Base-by-base conservation (phyloP, 2,888 invertebrate genomes). In the Trissonchulus latispiculum region DNA sequence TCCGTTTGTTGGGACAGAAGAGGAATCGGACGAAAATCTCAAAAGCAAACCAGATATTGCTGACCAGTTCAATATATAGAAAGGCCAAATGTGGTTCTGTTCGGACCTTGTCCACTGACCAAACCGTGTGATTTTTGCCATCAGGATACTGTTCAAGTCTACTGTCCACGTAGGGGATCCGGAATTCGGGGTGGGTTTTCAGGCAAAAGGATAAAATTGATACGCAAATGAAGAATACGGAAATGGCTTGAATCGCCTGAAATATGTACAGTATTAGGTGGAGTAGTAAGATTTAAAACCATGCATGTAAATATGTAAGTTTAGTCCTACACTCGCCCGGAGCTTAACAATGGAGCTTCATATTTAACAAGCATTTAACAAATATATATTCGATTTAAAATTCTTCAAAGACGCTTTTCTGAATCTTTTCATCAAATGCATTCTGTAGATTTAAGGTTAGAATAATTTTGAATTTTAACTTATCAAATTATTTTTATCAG, bases 161-260 rank as follows among this genome's bases (percentile, higher is more conserved):
- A 15, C n/a, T 3, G n/a, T 35, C 28, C 31, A 71, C n/a, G n/a
- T 61, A 89, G 77, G 94, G 94, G 81, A 90, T 89, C 81, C 95
- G 88, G 91, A 96, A 92, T 85, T 94, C 96, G 77, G 99, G 93
- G 83, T 94, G 93, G 0, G 95, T 95, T 87, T 96, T 96, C 84
- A 95, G 87, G 85, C 95, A 95, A 88, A 96, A 96, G 77, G 92
- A 92, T 80, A 95, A 88, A 79, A 96, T 95, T 81, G 95, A 95
- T 78, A 93, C 89, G 87, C 93, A 92, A 85, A 95, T 95, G 89
- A 96, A 95, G 87, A 95, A 93, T 76, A 96, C 92, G 18, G 95
- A 94, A 80, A 92, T 88, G 75, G 90, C 90, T 78, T 93, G 92
- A 83, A 95, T 92, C 82, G 95, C 91, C 96, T 99, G 90, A 67